phyloP scores from a whole-genome alignment of 35 echinoderm and acorn worm species.

The Ophioderma brevispina region DNA sequence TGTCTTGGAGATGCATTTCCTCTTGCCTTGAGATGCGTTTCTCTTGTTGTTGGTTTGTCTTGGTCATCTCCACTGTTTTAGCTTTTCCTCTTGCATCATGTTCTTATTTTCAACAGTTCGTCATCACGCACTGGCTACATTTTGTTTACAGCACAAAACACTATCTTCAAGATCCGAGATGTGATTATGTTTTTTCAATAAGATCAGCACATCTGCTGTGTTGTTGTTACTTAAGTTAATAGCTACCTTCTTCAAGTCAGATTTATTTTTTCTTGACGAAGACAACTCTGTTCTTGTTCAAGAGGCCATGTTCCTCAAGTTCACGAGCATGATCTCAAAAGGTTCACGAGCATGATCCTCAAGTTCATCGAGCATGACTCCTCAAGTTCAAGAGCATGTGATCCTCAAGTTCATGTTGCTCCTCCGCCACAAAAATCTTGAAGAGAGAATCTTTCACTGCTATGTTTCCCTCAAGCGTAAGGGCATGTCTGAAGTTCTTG shows the following conservation, averaged over 20 bases:
- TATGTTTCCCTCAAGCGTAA: too few species aligned
- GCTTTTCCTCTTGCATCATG: background rate
- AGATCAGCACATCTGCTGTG: background rate
- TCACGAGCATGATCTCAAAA: too few species aligned
- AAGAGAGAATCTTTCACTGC: too few species aligned
- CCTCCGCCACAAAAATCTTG: too few species aligned
- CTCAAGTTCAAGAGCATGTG: too few species aligned
- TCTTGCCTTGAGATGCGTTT: background rate
- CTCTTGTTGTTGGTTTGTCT: background rate
- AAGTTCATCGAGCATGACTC: too few species aligned
- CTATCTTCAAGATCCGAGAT: too few species aligned
- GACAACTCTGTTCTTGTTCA: background rate
- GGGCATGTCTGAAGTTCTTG: too few species aligned
- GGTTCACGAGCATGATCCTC: background rate
- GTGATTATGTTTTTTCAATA: background rate
- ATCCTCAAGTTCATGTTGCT: too few species aligned
- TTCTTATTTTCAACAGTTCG: too few species aligned
- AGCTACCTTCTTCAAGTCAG: background rate
- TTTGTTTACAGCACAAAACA: background rate
- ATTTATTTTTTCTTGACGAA: background rate
- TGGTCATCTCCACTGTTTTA: background rate
- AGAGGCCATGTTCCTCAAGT: constrained; percentile 1
- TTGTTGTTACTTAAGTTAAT: background rate
- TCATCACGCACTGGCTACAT: background rate
- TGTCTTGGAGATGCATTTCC: too few species aligned